These are phyloP conservation scores for Tribolium madens DNA, from an alignment of 1,140 invertebrate species.

Conservation along the genomic window DNA sequence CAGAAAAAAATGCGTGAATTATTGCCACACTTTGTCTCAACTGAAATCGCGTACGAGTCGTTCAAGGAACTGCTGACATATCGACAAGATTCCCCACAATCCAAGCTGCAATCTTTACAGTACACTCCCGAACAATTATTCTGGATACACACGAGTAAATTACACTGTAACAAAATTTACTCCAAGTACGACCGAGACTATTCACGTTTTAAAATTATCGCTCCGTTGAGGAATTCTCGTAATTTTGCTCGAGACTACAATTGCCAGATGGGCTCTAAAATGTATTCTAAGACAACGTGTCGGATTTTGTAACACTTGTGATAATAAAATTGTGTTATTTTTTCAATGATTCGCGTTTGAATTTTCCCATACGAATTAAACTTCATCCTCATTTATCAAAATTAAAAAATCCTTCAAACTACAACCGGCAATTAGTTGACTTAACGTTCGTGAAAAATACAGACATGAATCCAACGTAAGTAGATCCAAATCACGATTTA, in stretches of 20 bases:
- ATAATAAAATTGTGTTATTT: slow-evolving; percentile 5
- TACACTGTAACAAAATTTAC: slow-evolving; percentile 68
- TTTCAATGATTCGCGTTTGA: not conserved
- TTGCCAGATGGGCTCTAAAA: slow-evolving; percentile 20
- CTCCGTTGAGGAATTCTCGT: slow-evolving; percentile 28
- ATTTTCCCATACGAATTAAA: not conserved
- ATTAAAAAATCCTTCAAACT: not conserved
- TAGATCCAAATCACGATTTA: not conserved
- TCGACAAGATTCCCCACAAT: not conserved
- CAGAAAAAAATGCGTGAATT: slow-evolving; percentile 11
- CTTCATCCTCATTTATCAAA: not conserved
- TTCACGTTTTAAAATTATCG: slow-evolving; percentile 72
- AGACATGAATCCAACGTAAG: not conserved
- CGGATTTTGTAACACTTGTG: slow-evolving; percentile 25
- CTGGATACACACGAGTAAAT: slow-evolving; percentile 71
- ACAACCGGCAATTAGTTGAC: not conserved
- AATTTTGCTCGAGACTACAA: slow-evolving; percentile 38
- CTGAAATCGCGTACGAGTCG: slow-evolving; percentile 22
- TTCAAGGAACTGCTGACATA: not conserved
- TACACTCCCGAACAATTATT: slow-evolving; percentile 71
- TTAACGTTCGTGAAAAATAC: not conserved
- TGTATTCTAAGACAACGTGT: slow-evolving; percentile 14
- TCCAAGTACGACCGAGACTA: slow-evolving; percentile 61
- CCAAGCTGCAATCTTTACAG: slow-evolving; percentile 66
- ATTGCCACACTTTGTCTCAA: slow-evolving; percentile 2